A percentile compares a stretch with the other conserved stretches of the same genome.
Evolutionary conservation across 2,888 invertebrate genomes (phyloP).

Genomic region (Andrena flavipes): DNA sequence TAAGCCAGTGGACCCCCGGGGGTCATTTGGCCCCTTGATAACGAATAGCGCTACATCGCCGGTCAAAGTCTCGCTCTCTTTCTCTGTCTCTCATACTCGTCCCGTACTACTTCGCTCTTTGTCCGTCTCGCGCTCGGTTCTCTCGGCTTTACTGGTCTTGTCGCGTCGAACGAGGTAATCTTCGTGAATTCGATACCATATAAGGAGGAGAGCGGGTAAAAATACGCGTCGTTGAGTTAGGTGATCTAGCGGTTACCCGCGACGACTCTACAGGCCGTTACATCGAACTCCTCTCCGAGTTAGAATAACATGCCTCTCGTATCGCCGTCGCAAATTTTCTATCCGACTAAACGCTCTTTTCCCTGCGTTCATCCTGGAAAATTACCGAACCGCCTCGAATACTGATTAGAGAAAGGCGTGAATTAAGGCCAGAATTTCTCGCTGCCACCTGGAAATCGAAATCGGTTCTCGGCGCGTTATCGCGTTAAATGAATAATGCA

Average conservation of each 20-base stretch:
- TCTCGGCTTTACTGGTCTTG: background rate
- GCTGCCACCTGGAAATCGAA: conserved; percentile 52
- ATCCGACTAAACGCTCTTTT: background rate
- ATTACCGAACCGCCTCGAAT: conserved; percentile 40
- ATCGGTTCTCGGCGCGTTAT: conserved; percentile 29
- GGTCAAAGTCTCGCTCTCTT: conserved; percentile 46
- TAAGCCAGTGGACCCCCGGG: conserved; percentile 51
- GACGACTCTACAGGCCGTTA: conserved; percentile 33
- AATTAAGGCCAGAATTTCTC: conserved; percentile 14
- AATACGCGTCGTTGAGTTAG: conserved; percentile 48
- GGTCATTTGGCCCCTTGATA: conserved; percentile 52
- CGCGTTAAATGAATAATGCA: conserved; percentile 47
- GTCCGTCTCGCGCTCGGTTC: background rate
- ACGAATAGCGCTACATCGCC: conserved; percentile 8
- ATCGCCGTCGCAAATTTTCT: background rate
- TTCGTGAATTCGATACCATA: conserved; percentile 52
- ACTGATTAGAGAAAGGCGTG: conserved; percentile 46
- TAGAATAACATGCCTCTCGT: background rate
- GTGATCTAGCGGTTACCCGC: conserved; percentile 53
- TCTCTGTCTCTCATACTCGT: conserved; percentile 12
- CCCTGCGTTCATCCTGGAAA: conserved; percentile 29
- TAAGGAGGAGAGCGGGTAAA: conserved; percentile 35
- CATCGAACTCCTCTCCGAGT: conserved; percentile 9
- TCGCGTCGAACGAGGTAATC: conserved; percentile 23
- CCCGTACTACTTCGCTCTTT: background rate